A percentile compares a stretch with the other conserved stretches of the same genome.
phyloP scores from a whole-genome alignment of 2,888 invertebrate species.

The Oasisia sp. region DNA sequence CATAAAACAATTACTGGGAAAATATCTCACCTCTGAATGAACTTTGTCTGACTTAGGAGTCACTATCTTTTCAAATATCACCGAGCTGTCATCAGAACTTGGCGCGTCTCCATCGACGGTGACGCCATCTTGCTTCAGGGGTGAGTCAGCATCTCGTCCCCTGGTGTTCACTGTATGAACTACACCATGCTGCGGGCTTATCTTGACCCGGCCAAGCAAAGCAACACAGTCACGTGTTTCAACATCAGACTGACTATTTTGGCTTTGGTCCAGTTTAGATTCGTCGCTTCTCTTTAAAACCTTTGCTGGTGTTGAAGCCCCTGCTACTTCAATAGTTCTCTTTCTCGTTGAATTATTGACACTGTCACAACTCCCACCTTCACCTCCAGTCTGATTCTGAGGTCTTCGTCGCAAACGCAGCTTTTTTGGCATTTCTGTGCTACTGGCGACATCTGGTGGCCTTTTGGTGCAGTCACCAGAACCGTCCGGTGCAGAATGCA shows the following conservation, averaged over 20 bases:
- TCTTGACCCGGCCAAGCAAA: neutral
- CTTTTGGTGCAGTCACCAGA: conserved; percentile 4
- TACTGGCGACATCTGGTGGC: neutral
- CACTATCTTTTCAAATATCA: neutral
- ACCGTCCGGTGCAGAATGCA: neutral
- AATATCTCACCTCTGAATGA: neutral
- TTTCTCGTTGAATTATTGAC: neutral
- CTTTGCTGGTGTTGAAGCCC: neutral
- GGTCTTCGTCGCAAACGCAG: neutral
- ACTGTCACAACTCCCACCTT: neutral
- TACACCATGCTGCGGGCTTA: neutral
- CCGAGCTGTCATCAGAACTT: conserved; percentile 3
- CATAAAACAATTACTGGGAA: neutral
- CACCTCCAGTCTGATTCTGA: neutral
- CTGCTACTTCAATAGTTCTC: neutral
- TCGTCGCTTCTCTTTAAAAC: neutral
- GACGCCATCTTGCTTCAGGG: neutral
- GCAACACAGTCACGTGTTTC: neutral
- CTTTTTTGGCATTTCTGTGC: neutral
- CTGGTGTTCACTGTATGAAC: neutral
- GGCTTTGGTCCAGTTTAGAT: neutral
- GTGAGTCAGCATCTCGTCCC: neutral
- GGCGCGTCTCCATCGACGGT: neutral
- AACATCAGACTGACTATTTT: neutral
- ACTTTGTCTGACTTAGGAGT: neutral